phyloP scores from a whole-genome alignment of 1,140 invertebrate species.

The Macrotrachela quadricornifera region DNA sequence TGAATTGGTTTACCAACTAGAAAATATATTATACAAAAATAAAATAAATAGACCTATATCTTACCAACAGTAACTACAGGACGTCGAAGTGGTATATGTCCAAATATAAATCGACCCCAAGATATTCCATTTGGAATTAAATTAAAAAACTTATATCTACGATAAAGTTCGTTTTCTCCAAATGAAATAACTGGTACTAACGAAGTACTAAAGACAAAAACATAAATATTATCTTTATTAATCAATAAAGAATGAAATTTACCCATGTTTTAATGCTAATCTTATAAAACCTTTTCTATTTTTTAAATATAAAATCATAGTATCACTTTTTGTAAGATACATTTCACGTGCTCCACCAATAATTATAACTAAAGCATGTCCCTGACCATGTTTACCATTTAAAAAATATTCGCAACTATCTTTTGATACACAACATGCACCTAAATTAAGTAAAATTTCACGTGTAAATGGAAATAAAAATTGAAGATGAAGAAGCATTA shows the following conservation, averaged over 20 bases:
- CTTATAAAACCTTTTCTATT: conserved; percentile 28
- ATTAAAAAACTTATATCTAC: conserved; percentile 50
- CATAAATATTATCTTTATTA: no score
- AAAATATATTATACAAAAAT: no score
- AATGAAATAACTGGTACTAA: conserved; percentile 72
- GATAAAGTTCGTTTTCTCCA: conserved; percentile 67
- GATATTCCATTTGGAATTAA: conserved; percentile 41
- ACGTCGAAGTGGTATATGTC: conserved; percentile 55
- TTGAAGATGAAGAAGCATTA: conserved; percentile 54
- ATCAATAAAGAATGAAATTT: no score
- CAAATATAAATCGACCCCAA: conserved; percentile 61
- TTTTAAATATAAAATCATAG: conserved; percentile 15
- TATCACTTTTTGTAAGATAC: conserved; percentile 17
- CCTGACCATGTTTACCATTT: not conserved
- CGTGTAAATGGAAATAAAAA: conserved; percentile 60
- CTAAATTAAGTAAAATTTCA: conserved; percentile 37
- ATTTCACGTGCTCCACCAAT: conserved; percentile 26
- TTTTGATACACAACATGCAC: conserved; percentile 10
- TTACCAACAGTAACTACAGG: conserved; percentile 41
- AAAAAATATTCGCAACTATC: not conserved
- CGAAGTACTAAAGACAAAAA: conserved; percentile 28
- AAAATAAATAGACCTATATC: no score
- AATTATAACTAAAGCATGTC: not conserved
- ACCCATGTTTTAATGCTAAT: conserved; percentile 20
- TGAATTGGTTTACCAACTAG: no score